Evolutionary conservation across 30 jellyfish, hydroid and myxozoan species (phyloP), one percentile per base, ranked within the genome.

Genomic region (Haliclystus octoradiatus): DNA sequence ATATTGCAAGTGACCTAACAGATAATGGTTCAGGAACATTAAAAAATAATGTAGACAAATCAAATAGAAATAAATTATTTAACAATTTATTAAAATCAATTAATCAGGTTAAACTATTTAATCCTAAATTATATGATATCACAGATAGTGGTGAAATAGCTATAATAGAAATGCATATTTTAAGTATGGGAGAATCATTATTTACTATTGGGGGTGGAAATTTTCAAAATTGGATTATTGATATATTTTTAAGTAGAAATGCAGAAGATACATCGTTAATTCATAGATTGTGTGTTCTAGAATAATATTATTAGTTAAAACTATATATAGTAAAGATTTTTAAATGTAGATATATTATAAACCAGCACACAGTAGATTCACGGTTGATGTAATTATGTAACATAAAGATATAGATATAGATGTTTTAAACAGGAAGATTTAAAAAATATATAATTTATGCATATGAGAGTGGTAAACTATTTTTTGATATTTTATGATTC

Each of bases 141-240:
- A 63, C 62, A 70, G 98, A 89, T 35, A 83, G 92, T 33, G 98
- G 98, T 26, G 93, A 81, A 52, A 72, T 89, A 15, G 94, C 98
- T 14, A 75, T 89, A n/a, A 68, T 89, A 23, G 98, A 89, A 63
- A 89, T 89, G 98, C 76, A 89, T 74, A 89, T 89, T 13, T 75
- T 89, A 2, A 82, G 95, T 52, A 53, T 79, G 50, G 98, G 98
- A 53, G 98, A 89, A 70, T 89, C 98, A 24, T 51, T 89, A 69
- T 89, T 66, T 61, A 89, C 98, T 1, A 13, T 81, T 5, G 98
- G 98, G 15, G 90, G 95, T 2, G 98, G 98, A 26, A 89, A 71
- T 61, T 89, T 89, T 62, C 95, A 89, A 57, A 88, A 89, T 19
- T 89, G 98, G 98, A 71, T 81, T 1, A 79, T 76, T 19, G 98